Base-by-base conservation (phyloP, 1,140 invertebrate genomes). In the Drosophila orena region DNA sequence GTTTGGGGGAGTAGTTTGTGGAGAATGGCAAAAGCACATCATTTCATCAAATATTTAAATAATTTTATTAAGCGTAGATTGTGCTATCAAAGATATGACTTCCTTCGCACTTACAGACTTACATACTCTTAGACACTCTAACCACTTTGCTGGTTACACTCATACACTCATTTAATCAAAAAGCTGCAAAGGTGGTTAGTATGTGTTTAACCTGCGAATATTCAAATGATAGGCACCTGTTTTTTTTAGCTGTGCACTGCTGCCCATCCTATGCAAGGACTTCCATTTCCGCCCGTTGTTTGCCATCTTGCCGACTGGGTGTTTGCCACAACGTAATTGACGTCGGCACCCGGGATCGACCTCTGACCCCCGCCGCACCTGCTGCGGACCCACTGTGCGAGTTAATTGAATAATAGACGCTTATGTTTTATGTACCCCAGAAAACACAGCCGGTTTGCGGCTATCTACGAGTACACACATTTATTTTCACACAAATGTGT, bases 371-470 rank as follows among this genome's bases (percentile, higher is more conserved):
- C 56, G 68, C 68, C 49, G 68, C 72, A 66, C 72, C 60, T 76
- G 71, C 47, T 47, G 37, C 37, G 46, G 40, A 53, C 72, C 81
- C 75, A 72, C 79, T 83, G 69, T 71, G 70, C 58, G 40, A 79
- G 79, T 86, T 86, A 86, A 86, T 86, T 86, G 83, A 86, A 86
- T 86, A 86, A 86, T 86, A 83, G 83, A 66, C 83, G 75, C 83
- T 86, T 86, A 89, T 89, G 84, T 83, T 86, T 83, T 88, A 86
- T 86, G 62, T 88, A 75, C 47, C 73, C 49, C 43, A 44, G 37
- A 47, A 59, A 59, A 59, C 27, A 49, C 58, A 42, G 46, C 37
- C 57, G 27, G 46, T 14, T 22, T 62, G 35, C 35, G 56, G 57
- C 64, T 65, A 68, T 68, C 64, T 68, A 68, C 65, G 43, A 52